These are phyloP conservation scores for Platerodrilus igneus DNA, from an alignment of 2,888 invertebrate species.

Conservation along the genomic window DNA sequence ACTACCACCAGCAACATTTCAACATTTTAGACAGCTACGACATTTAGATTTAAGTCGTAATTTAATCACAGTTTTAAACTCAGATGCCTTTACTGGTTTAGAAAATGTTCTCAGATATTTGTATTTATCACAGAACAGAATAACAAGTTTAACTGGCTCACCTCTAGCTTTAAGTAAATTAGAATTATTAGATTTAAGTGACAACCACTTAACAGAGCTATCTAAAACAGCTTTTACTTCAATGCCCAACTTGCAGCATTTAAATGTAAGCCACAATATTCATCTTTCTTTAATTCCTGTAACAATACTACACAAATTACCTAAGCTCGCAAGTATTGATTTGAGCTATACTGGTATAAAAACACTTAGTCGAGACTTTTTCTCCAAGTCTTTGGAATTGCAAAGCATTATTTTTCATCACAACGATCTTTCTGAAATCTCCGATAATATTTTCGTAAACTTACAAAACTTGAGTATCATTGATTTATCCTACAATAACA, in stretches of 20 bases:
- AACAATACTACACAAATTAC: slow-evolving; percentile 66
- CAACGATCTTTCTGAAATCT: slow-evolving; percentile 72
- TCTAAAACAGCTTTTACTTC: slow-evolving; percentile 63
- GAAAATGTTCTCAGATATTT: slow-evolving; percentile 68
- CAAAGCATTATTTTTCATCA: slow-evolving; percentile 65
- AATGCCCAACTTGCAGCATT: slow-evolving; percentile 61
- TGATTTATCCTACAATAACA: slow-evolving; percentile 74
- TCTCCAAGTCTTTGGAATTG: slow-evolving; percentile 62
- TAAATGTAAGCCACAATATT: slow-evolving; percentile 74
- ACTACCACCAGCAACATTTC: slow-evolving; percentile 74
- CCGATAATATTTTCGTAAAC: slow-evolving; percentile 72
- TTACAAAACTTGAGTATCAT: slow-evolving; percentile 68
- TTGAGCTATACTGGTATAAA: slow-evolving; percentile 71
- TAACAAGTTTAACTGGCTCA: slow-evolving; percentile 62
- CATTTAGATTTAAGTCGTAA: slow-evolving; percentile 77
- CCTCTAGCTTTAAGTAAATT: slow-evolving; percentile 62
- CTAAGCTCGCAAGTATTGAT: slow-evolving; percentile 65
- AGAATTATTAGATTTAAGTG: slow-evolving; percentile 69
- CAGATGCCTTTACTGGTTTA: slow-evolving; percentile 71
- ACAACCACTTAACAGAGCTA: slow-evolving; percentile 71
- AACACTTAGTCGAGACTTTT: slow-evolving; percentile 66
- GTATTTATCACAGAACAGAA: slow-evolving; percentile 69
- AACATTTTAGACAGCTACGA: slow-evolving; percentile 67
- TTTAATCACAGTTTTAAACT: slow-evolving; percentile 64
- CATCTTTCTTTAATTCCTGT: slow-evolving; percentile 62